Percentiles rank a stretch among this genome's conserved stretches.
phyloP scores from a whole-genome alignment of 2,113 vertebrate genomes.

The Glaucomys volans region DNA sequence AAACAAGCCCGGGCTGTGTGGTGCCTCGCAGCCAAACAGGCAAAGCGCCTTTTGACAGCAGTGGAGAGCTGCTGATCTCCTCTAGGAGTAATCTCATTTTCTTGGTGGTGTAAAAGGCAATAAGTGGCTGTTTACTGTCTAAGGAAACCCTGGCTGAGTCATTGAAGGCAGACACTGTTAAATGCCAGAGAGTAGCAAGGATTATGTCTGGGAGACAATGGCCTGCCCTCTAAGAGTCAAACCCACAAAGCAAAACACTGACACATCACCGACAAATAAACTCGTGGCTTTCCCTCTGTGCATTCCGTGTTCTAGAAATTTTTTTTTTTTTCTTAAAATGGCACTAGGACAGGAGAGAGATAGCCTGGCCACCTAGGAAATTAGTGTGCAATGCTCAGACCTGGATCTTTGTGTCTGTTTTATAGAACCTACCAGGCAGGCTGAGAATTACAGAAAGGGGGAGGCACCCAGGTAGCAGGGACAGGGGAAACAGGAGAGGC shows the following conservation, averaged over 20 bases:
- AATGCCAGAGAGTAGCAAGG: slow-evolving; percentile 83
- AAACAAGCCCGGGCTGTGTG: slow-evolving; percentile 84
- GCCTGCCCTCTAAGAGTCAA: background rate
- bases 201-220: slow-evolving; percentile 62
- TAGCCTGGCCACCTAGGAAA: background rate
- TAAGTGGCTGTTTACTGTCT: slow-evolving; percentile 87
- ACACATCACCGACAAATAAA: background rate
- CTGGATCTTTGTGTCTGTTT: background rate
- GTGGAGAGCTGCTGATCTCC: slow-evolving; percentile 84
- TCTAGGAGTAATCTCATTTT: slow-evolving; percentile 88
- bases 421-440: background rate
- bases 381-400: background rate
- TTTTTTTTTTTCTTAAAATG: background rate
- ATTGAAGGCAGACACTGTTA: slow-evolving; percentile 85
- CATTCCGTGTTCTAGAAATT: too few species aligned
- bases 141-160: slow-evolving; percentile 87
- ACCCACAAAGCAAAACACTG: background rate
- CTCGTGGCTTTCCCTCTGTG: background rate
- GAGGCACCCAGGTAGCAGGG: background rate
- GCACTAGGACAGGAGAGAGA: background rate
- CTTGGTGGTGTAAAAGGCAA: slow-evolving; percentile 86
- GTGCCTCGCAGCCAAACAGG: slow-evolving; percentile 86
- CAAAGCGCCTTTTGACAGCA: slow-evolving; percentile 84
- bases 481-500: background rate
- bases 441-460: background rate